phyloP scores from a whole-genome alignment of 2,888 invertebrate species.

The Parthenolecanium corni region DNA sequence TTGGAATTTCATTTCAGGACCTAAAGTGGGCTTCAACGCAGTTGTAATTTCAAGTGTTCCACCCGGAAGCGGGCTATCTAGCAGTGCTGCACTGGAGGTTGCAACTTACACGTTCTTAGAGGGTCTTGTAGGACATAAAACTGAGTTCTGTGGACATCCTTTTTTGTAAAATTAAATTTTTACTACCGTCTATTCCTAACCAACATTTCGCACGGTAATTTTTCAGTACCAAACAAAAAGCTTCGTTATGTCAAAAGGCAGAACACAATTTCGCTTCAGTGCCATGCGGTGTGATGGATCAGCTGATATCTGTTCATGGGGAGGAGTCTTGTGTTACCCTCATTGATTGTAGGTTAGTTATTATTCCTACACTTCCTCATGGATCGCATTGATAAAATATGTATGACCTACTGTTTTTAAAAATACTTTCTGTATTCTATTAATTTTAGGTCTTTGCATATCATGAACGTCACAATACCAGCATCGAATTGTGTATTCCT shows the following conservation, averaged over 20 bases:
- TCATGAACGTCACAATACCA: slow-evolving; percentile 59
- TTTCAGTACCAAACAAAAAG: slow-evolving; percentile 51
- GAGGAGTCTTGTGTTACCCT: slow-evolving; percentile 65
- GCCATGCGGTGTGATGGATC: slow-evolving; percentile 96
- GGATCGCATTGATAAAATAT: not conserved
- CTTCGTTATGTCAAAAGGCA: slow-evolving; percentile 76
- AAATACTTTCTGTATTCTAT: not conserved
- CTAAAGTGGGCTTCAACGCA: slow-evolving; percentile 59
- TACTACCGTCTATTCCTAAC: no score
- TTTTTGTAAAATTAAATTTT: no score
- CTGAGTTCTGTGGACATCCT: slow-evolving; percentile 31
- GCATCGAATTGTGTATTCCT: slow-evolving; percentile 59
- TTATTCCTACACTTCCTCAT: not conserved
- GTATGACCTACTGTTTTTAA: not conserved
- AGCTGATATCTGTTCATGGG: slow-evolving; percentile 78
- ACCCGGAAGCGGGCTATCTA: slow-evolving; percentile 78
- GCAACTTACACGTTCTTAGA: slow-evolving; percentile 77
- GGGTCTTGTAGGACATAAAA: slow-evolving; percentile 47
- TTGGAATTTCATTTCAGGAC: slow-evolving; percentile 16
- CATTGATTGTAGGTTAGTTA: slow-evolving; percentile 70
- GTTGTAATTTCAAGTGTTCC: slow-evolving; percentile 74
- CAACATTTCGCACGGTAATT: no score
- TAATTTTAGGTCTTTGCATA: slow-evolving; percentile 51
- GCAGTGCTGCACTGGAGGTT: slow-evolving; percentile 85
- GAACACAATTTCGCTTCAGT: slow-evolving; percentile 84